These are phyloP conservation scores for Pollenia labialis DNA, from an alignment of 2,888 invertebrate genomes.

Conservation along the genomic window DNA sequence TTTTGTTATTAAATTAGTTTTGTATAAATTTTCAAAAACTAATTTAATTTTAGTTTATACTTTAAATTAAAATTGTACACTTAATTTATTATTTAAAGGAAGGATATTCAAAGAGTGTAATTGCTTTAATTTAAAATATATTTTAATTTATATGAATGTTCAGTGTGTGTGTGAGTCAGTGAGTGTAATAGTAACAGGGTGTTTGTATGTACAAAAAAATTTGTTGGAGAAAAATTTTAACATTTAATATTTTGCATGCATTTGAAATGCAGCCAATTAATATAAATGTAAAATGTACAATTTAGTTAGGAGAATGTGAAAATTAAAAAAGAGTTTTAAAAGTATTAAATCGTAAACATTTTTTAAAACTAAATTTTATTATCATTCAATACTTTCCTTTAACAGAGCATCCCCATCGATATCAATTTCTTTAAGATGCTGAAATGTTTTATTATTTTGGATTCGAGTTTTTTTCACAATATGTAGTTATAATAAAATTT, in stretches of 20 bases:
- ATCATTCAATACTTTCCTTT: too few species aligned
- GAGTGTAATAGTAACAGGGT: background rate
- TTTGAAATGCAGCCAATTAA: constrained; percentile 65
- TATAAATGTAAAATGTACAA: constrained; percentile 48
- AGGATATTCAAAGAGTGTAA: constrained; percentile 63
- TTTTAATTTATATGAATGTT: constrained; percentile 32
- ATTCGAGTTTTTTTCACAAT: too few species aligned
- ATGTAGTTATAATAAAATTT: too few species aligned
- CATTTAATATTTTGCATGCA: constrained; percentile 44
- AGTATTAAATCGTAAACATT: background rate
- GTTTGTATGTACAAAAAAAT: background rate
- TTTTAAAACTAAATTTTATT: too few species aligned
- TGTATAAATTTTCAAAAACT: constrained; percentile 10
- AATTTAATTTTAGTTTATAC: constrained; percentile 43
- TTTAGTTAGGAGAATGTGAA: constrained; percentile 12
- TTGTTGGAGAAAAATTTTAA: background rate
- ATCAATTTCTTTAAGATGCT: too few species aligned
- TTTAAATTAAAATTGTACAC: constrained; percentile 49
- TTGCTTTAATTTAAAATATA: constrained; percentile 67
- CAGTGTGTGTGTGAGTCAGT: background rate
- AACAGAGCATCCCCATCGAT: too few species aligned
- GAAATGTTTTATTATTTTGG: too few species aligned
- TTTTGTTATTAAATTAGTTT: constrained; percentile 34
- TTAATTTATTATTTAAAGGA: constrained; percentile 65
- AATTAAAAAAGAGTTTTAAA: constrained; percentile 1